Evolutionary conservation across 2,113 vertebrate genomes (phyloP).

Genomic region (Fulmarus glacialis): DNA sequence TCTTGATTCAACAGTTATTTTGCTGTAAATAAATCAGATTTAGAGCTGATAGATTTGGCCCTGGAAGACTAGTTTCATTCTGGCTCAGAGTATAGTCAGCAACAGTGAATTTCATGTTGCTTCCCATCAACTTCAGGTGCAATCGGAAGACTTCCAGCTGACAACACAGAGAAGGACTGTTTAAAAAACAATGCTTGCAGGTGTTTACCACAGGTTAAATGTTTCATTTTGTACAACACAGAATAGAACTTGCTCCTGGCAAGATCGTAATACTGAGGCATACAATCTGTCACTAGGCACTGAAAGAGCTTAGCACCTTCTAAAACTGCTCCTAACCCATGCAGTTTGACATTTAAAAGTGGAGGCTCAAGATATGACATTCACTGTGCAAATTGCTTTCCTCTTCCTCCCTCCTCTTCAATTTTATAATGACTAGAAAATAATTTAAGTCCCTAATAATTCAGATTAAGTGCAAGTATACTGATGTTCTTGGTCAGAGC

Average conservation of each 20-base stretch:
- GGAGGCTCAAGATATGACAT: neutral
- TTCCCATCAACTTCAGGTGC: neutral
- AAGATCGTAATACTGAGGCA: neutral
- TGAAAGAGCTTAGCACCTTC: neutral
- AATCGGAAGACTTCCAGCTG: neutral
- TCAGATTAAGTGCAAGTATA: neutral
- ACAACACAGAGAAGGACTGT: neutral
- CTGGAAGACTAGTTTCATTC: neutral
- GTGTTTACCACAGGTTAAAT: neutral
- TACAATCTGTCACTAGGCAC: neutral
- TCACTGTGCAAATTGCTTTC: neutral
- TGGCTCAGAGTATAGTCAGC: neutral
- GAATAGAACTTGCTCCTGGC: neutral
- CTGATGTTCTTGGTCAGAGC: neutral
- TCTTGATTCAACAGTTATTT: neutral
- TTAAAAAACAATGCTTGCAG: neutral
- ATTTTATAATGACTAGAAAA: neutral
- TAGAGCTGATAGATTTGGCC: neutral
- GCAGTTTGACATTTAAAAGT: conserved; percentile 26
- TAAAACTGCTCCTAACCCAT: neutral
- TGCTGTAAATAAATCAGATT: neutral
- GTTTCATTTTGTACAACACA: neutral
- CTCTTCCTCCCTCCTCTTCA: neutral
- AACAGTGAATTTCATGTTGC: neutral
- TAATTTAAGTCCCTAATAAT: neutral